Evolutionary conservation across 2,113 vertebrate genomes (phyloP).

Genomic region (Gila orcuttii): DNA sequence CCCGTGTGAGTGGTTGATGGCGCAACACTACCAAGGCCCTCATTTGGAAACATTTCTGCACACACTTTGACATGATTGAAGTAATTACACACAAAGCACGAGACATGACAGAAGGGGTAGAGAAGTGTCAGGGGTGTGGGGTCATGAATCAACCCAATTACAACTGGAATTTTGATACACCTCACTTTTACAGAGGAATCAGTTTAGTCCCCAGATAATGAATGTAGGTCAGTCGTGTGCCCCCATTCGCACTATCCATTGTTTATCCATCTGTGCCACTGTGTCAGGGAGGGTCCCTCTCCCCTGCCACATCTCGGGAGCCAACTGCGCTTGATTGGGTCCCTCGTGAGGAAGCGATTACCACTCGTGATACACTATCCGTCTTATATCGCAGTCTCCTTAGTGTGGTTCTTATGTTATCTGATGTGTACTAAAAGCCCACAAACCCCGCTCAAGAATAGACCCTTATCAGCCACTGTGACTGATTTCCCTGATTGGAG

Average conservation of each 20-base stretch:
- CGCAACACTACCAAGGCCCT: constrained; percentile 53
- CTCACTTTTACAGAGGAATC: constrained; percentile 45
- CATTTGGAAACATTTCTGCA: constrained; percentile 61
- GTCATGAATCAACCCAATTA: constrained; percentile 59
- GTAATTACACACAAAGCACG: constrained; percentile 66
- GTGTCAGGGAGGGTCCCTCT: constrained; percentile 57
- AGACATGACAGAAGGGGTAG: constrained; percentile 19
- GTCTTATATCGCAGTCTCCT: constrained; percentile 64
- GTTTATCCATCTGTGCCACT: constrained; percentile 63
- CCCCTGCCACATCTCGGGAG: constrained; percentile 33
- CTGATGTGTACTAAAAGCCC: constrained; percentile 61
- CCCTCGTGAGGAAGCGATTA: constrained; percentile 55
- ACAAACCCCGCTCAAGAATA: constrained; percentile 49
- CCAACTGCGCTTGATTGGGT: constrained; percentile 1
- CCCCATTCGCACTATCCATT: constrained; percentile 50
- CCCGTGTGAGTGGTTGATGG: constrained; percentile 37
- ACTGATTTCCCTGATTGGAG: constrained; percentile 58
- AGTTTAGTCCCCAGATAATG: constrained; percentile 57
- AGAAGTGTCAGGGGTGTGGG: not conserved
- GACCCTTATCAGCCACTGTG: constrained; percentile 62
- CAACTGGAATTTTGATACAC: constrained; percentile 62
- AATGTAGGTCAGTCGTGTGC: constrained; percentile 65
- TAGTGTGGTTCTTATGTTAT: constrained; percentile 68
- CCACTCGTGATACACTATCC: constrained; percentile 61
- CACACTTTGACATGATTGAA: constrained; percentile 76